A percentile compares a stretch with the other conserved stretches of the same genome.
Evolutionary conservation across 2,888 invertebrate species (phyloP).

Genomic region (Protonemura montana): DNA sequence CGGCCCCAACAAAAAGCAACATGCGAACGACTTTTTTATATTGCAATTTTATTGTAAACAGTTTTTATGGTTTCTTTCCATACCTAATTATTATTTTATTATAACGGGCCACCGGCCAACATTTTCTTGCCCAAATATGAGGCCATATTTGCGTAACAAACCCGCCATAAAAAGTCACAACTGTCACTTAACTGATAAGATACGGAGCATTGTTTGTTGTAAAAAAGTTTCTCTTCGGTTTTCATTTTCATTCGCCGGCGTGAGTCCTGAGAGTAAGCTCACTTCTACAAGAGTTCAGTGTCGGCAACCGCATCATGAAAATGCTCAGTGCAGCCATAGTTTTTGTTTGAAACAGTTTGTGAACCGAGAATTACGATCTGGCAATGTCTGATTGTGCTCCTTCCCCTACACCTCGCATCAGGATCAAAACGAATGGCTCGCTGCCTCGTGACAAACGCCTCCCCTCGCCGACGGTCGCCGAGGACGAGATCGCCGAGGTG

Average conservation of each 20-base stretch:
- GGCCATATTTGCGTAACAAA: neutral
- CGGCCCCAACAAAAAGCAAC: neutral
- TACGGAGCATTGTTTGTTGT: neutral
- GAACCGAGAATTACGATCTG: too few relatives aligned
- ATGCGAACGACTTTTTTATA: neutral
- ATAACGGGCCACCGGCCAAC: neutral
- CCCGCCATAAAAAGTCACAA: neutral
- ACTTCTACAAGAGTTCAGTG: neutral
- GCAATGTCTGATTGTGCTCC: neutral
- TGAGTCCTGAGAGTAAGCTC: neutral
- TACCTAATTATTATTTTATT: neutral
- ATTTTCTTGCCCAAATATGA: neutral
- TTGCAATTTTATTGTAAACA: neutral
- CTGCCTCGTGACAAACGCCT: conserved; percentile 71
- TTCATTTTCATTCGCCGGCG: neutral
- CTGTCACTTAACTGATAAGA: conserved; percentile 12
- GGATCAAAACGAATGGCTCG: conserved; percentile 91
- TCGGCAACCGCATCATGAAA: too few relatives aligned
- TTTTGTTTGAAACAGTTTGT: too few relatives aligned
- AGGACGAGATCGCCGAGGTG: conserved; percentile 53
- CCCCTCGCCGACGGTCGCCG: conserved; percentile 54
- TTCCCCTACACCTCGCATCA: conserved; percentile 55
- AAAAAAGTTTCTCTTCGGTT: neutral
- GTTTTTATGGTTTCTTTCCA: neutral
- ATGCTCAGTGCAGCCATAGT: too few relatives aligned